Evolutionary conservation across 1,140 invertebrate species (phyloP).

Genomic region (Panagrolaimus sp.): DNA sequence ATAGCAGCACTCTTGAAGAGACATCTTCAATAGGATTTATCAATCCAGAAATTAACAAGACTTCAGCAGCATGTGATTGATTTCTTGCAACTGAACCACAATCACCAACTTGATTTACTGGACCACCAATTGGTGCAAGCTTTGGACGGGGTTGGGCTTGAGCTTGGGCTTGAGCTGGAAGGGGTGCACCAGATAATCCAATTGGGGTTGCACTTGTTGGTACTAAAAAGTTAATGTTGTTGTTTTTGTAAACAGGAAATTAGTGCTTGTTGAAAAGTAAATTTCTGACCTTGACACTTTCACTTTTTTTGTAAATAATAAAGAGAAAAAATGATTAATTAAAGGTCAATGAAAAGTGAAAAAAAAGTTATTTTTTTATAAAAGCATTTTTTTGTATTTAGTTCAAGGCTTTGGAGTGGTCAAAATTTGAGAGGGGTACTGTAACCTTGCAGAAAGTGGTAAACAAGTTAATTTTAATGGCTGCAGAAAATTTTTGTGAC

Average conservation of each 20-base stretch:
- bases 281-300: conserved; percentile 11
- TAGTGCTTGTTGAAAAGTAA: conserved; percentile 6
- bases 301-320: conserved; percentile 11
- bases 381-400: no score
- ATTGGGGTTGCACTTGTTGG: conserved; percentile 13
- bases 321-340: conserved; percentile 6
- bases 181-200: background rate
- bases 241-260: background rate
- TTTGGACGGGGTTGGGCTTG: no score
- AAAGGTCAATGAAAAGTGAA: background rate
- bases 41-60: conserved; percentile 26
- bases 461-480: no score
- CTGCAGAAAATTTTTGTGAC: no score
- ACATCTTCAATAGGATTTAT: conserved; percentile 53
- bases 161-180: no score
- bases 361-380: background rate
- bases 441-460: no score
- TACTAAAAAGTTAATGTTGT: background rate
- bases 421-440: no score
- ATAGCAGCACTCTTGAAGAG: conserved; percentile 36
- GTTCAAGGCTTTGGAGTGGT: no score
- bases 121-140: background rate
- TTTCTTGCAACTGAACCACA: conserved; percentile 35
- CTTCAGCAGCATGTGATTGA: conserved; percentile 30
- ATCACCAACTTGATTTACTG: background rate